phyloP scores from a whole-genome alignment of 1,140 invertebrate genomes.

The Drosophila seguyi region DNA sequence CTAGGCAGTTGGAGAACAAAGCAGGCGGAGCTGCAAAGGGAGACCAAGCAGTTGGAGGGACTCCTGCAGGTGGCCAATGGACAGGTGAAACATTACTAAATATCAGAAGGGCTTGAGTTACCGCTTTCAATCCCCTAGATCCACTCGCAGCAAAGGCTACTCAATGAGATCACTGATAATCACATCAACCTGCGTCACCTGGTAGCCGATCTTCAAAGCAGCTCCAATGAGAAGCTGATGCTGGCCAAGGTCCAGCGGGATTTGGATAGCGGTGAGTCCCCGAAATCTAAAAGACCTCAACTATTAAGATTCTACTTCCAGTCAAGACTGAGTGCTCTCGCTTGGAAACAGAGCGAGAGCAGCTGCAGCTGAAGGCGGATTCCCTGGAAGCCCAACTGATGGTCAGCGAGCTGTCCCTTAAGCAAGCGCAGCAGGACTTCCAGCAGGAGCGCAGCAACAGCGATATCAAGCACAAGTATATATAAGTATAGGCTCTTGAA shows the following conservation, averaged over 20 bases:
- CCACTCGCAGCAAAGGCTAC: conserved; percentile 74
- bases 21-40: conserved; percentile 67
- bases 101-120: neutral
- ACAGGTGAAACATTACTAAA: conserved; percentile 39
- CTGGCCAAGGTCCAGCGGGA: conserved; percentile 79
- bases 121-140: conserved; percentile 41
- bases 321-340: conserved; percentile 68
- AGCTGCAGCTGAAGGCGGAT: conserved; percentile 49
- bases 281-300: too few relatives aligned
- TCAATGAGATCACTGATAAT: conserved; percentile 82
- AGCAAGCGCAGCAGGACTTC: conserved; percentile 60
- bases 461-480: conserved; percentile 73
- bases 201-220: conserved; percentile 82
- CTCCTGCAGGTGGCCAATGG: conserved; percentile 83
- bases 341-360: conserved; percentile 60
- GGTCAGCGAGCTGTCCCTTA: conserved; percentile 32
- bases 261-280: conserved; percentile 63
- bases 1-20: conserved; percentile 51
- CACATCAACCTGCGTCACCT: conserved; percentile 81
- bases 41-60: conserved; percentile 85
- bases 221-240: conserved; percentile 74
- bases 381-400: conserved; percentile 43
- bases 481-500: neutral
- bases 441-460: conserved; percentile 66
- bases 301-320: neutral